Evolutionary conservation across 2,888 invertebrate species (phyloP), one percentile per base, ranked within the genome.

Genomic region (Eudemis profundana): DNA sequence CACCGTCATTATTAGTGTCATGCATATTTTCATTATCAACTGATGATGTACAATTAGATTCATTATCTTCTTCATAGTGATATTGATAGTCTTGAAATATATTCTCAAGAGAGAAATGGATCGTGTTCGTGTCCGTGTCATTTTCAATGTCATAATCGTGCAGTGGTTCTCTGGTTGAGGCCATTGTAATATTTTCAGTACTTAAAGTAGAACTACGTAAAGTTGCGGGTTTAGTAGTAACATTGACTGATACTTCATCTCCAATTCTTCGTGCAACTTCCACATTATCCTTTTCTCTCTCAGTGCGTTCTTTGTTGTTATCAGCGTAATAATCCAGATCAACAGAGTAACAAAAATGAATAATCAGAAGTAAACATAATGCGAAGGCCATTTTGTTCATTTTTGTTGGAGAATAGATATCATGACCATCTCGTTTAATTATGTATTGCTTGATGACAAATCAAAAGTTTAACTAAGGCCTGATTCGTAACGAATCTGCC

Each of bases 251-350:
- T 27, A 68, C 15, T 53, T 62, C 56, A 33, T 47, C 17, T 10
- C 49, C 66, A 36, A 29, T 38, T 68, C 68, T 68, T 3, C 69
- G 68, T n/a, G 64, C 5, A 12, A 62, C 46, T 12, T 47, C 23
- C 5, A 36, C 7, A 47, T 65, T 63, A 53, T 50, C 38, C 1
- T n/a, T 51, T 15, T 27, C 21, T 21, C 3, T 42, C 15, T 50
- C 65, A n/a, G 15, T 60, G n/a, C 17, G 29, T 17, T 44, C 44
- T n/a, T 42, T 47, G 15, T 51, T 50, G 19, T 54, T 59, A 21
- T 59, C 65, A 33, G 68, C 53, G 53, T 78, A 81, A 72, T 85
- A 85, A 64, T 84, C 83, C 42, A 76, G 67, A 64, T 78, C 73
- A 14, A 84, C 70, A 59, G 70, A 51, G 54, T 67, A 54, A 69